phyloP scores from a whole-genome alignment of 2,888 invertebrate genomes.

The Nomada fucata region DNA sequence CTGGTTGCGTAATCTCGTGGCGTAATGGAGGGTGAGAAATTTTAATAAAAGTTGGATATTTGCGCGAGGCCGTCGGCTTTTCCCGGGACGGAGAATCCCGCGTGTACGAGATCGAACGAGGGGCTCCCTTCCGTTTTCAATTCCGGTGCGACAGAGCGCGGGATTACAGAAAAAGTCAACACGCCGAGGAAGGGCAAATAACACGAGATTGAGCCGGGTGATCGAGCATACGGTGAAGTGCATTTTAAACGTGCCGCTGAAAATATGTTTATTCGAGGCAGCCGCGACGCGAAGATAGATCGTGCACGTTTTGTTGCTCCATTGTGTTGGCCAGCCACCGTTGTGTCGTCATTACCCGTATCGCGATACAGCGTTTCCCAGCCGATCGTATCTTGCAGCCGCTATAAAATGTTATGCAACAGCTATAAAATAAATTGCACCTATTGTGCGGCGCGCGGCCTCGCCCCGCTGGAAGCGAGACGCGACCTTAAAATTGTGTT shows the following conservation, averaged over 20 bases:
- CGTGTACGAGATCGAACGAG: conserved; percentile 42
- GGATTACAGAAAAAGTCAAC: conserved; percentile 66
- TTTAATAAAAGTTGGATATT: conserved; percentile 59
- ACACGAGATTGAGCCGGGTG: conserved; percentile 58
- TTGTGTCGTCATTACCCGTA: conserved; percentile 12
- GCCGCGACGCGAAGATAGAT: conserved; percentile 26
- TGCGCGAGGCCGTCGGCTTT: conserved; percentile 8
- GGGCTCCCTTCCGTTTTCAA: conserved; percentile 54
- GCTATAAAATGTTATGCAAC: conserved; percentile 14
- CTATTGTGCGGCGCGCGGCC: not conserved
- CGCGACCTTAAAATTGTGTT: conserved; percentile 25
- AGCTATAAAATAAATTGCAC: conserved; percentile 35
- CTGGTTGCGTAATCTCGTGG: not conserved
- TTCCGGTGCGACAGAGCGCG: conserved; percentile 50
- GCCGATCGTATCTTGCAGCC: conserved; percentile 40
- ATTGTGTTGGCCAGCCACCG: conserved; percentile 33
- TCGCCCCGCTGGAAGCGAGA: not conserved
- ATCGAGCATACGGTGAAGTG: conserved; percentile 38
- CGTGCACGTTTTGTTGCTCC: conserved; percentile 17
- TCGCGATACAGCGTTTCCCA: not conserved
- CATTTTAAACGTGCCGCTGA: conserved; percentile 33
- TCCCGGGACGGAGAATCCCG: conserved; percentile 53
- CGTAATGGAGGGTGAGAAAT: conserved; percentile 17
- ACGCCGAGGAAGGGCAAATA: conserved; percentile 57
- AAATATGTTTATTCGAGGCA: conserved; percentile 54